These are phyloP conservation scores for Apodemia duryi DNA, from an alignment of 2,888 invertebrate genomes.

Conservation along the genomic window DNA sequence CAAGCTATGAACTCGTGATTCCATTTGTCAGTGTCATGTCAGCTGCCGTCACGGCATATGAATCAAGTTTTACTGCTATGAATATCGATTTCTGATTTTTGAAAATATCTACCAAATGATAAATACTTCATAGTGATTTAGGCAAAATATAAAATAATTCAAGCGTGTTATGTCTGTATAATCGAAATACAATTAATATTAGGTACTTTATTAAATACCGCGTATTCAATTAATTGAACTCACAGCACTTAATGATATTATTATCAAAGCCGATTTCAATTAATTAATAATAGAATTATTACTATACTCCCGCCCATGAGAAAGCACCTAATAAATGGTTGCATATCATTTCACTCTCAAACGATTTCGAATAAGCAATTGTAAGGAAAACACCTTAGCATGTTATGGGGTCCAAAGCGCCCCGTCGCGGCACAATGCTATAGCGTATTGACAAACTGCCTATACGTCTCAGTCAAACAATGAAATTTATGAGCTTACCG, in stretches of 20 bases:
- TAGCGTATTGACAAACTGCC: conserved; percentile 72
- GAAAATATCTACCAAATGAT: no score
- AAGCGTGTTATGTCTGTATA: no score
- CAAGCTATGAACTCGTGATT: no score
- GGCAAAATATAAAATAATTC: no score
- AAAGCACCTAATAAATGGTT: conserved; percentile 65
- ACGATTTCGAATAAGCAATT: conserved; percentile 54
- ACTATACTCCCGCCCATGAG: conserved; percentile 41
- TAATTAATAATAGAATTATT: conserved; percentile 24
- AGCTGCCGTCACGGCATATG: no score
- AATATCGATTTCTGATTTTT: no score
- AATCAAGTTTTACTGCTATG: no score
- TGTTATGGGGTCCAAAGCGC: conserved; percentile 46
- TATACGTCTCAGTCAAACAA: conserved; percentile 75
- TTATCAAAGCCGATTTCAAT: conserved; percentile 3
- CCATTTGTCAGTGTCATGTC: no score
- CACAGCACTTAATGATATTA: background rate
- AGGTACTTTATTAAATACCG: background rate
- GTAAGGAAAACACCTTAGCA: conserved; percentile 49
- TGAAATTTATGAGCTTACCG: conserved; percentile 54
- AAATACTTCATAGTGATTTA: no score
- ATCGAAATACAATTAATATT: background rate
- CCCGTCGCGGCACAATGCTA: conserved; percentile 52
- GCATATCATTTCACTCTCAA: conserved; percentile 75
- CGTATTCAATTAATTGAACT: background rate